phyloP scores from a whole-genome alignment of 2,888 invertebrate species.

The Craniophora ligustri region DNA sequence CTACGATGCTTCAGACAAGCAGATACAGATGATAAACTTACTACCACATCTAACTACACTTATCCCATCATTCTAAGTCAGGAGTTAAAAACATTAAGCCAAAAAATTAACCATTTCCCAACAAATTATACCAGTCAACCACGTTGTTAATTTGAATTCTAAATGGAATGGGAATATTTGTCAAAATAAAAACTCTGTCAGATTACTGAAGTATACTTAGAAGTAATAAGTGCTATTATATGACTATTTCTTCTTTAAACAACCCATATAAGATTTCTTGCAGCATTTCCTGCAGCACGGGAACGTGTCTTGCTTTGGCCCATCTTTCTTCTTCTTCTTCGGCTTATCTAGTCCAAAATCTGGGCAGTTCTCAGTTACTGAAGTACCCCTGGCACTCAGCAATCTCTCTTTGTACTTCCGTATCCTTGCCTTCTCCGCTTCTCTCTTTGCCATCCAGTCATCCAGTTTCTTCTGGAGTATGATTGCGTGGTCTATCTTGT shows the following conservation, averaged over 20 bases:
- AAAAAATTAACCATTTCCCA: too few relatives aligned
- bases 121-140: too few relatives aligned
- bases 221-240: not conserved
- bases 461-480: conserved; percentile 19
- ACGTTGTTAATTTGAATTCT: too few relatives aligned
- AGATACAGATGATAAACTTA: too few relatives aligned
- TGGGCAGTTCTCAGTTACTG: conserved; percentile 18
- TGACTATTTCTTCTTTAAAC: conserved; percentile 10
- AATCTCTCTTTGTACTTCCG: not conserved
- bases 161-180: too few relatives aligned
- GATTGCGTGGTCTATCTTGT: conserved; percentile 5
- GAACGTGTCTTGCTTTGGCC: not conserved
- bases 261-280: conserved; percentile 33
- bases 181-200: not conserved
- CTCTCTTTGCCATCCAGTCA: conserved; percentile 19
- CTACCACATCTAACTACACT: too few relatives aligned
- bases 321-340: not conserved
- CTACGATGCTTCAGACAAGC: too few relatives aligned
- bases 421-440: conserved; percentile 17
- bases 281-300: conserved; percentile 43
- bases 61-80: too few relatives aligned
- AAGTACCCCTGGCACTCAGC: not conserved
- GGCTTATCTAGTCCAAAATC: conserved; percentile 7
- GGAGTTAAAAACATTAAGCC: too few relatives aligned
- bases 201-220: not conserved